Evolutionary conservation across 2,113 vertebrate genomes (phyloP).

Genomic region (Malurus cyaneus): DNA sequence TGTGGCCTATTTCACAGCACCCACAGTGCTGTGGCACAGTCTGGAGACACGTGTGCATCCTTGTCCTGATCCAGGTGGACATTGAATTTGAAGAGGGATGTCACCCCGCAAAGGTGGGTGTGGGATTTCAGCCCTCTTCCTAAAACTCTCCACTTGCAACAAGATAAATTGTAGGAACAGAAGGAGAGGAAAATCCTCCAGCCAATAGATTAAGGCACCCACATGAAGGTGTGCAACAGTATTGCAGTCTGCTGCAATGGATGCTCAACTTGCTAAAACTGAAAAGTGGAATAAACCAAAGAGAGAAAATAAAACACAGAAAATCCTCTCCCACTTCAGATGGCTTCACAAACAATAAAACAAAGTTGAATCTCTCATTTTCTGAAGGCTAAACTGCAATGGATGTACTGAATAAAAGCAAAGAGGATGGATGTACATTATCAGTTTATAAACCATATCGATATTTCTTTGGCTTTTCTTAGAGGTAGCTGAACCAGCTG

Average conservation of each 20-base stretch:
- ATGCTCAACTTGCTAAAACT: background rate
- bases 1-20: background rate
- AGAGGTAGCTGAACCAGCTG: background rate
- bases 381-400: background rate
- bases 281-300: background rate
- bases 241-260: background rate
- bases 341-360: background rate
- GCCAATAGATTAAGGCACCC: background rate
- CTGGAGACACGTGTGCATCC: background rate
- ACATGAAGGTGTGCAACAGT: accelerated
- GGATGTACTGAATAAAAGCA: background rate
- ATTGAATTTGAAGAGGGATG: background rate
- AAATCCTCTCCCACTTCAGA: background rate
- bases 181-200: background rate
- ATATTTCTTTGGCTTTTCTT: background rate
- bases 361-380: background rate
- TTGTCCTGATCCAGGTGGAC: background rate
- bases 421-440: background rate
- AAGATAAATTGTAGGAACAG: background rate
- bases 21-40: accelerated
- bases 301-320: background rate
- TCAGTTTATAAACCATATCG: background rate
- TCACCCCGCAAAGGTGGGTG: accelerated
- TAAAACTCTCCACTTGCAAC: background rate
- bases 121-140: background rate